Percentiles rank a stretch among this genome's conserved stretches.
These are phyloP conservation scores for Protosalanx chinensis DNA, from an alignment of 2,797 vertebrate species.

Conservation along the genomic window DNA sequence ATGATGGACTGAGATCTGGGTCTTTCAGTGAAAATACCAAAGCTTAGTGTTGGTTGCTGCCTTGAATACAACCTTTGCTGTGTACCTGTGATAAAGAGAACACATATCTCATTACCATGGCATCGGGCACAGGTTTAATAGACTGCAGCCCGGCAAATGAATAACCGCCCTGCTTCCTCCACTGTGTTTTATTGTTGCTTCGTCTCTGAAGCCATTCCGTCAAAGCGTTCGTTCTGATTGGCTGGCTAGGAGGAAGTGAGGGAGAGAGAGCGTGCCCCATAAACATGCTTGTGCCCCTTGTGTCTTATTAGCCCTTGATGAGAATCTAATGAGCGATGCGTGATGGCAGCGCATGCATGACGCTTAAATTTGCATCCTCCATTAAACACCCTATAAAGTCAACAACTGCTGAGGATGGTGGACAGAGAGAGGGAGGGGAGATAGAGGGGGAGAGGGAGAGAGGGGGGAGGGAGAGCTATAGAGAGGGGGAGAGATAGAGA, in stretches of 20 bases:
- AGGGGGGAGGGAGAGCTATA: constrained; percentile 17
- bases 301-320: constrained; percentile 37
- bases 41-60: constrained; percentile 33
- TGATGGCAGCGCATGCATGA: not conserved
- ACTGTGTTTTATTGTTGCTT: constrained; percentile 46
- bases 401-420: not conserved
- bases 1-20: too few relatives aligned
- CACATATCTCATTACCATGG: constrained; percentile 37
- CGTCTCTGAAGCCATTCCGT: constrained; percentile 15
- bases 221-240: not conserved
- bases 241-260: not conserved
- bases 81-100: constrained; percentile 31
- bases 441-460: constrained; percentile 20
- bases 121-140: constrained; percentile 40
- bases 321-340: constrained; percentile 26
- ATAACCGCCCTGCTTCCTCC: constrained; percentile 39
- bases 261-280: constrained; percentile 15
- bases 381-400: constrained; percentile 23
- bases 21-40: not conserved
- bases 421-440: constrained; percentile 5
- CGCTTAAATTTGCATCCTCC: constrained; percentile 16
- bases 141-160: constrained; percentile 34
- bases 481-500: not conserved
- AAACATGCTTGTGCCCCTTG: constrained; percentile 23
- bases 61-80: constrained; percentile 26